Conservation (phyloP, 2,888 invertebrate genomes). For the Eremobia ochroleuca region DNA sequence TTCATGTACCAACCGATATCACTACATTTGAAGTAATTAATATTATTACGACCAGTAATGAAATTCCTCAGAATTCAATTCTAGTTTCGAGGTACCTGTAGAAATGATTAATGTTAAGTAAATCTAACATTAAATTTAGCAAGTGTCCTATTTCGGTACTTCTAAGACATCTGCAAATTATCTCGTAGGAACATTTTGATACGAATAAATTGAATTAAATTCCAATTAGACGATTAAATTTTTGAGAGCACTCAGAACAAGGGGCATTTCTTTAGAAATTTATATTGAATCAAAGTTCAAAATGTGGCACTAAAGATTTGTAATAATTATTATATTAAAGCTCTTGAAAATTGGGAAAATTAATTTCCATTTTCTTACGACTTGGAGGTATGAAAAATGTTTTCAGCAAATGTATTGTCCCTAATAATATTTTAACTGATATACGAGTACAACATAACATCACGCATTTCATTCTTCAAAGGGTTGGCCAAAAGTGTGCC, state of each 20-base stretch:
- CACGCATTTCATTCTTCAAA: not conserved
- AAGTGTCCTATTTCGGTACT: conserved; percentile 43
- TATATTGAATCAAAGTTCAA: conserved; percentile 28
- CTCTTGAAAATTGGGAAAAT: conserved; percentile 13
- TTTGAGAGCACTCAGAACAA: conserved; percentile 49
- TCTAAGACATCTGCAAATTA: conserved; percentile 55
- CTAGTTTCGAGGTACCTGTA: conserved; percentile 8
- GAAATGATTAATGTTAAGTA: conserved; percentile 41
- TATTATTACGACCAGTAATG: conserved; percentile 3
- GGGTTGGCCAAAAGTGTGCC: not conserved
- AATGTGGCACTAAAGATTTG: conserved; percentile 21
- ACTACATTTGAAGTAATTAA: not conserved
- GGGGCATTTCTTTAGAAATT: conserved; percentile 34
- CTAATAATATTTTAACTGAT: not conserved
- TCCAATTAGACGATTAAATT: conserved; percentile 53
- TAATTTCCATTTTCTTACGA: conserved; percentile 3
- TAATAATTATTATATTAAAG: conserved; percentile 10
- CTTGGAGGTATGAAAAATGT: not conserved
- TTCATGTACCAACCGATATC: not conserved
- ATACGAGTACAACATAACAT: not conserved
- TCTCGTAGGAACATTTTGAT: conserved; percentile 23
- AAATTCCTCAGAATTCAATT: conserved; percentile 16
- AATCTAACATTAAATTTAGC: conserved; percentile 28
- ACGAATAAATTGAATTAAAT: conserved; percentile 52
- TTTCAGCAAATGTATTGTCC: not conserved